Percentiles rank a stretch among this genome's conserved stretches.
Conservation (phyloP, 2,888 invertebrate genomes). For the Cremastinae sp. region DNA sequence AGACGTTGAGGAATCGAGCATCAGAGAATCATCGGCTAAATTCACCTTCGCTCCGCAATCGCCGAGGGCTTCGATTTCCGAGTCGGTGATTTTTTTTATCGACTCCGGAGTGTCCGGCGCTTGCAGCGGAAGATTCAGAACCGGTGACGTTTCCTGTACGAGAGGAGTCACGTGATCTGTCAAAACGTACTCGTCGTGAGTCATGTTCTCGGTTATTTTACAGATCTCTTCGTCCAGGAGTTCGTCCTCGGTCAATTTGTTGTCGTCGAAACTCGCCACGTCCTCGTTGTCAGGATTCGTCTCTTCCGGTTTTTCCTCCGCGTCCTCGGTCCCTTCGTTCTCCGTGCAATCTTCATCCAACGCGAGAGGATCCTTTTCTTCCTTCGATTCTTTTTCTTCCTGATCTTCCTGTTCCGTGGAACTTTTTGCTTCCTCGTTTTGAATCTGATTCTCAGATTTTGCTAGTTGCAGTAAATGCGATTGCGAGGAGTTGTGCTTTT, state of each 20-base stretch:
- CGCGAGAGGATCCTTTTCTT: too few species aligned
- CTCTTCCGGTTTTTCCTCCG: constrained; percentile 20
- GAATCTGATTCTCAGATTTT: constrained; percentile 41
- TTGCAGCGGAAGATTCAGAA: constrained; percentile 37
- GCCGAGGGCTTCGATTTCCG: background rate
- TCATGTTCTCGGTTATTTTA: constrained; percentile 79
- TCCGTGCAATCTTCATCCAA: too few species aligned
- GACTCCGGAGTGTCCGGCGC: constrained; percentile 32
- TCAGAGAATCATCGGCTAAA: constrained; percentile 72
- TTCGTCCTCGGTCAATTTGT: constrained; percentile 71
- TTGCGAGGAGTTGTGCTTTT: constrained; percentile 78
- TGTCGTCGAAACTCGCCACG: constrained; percentile 35
- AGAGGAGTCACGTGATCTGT: constrained; percentile 76
- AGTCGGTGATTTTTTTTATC: constrained; percentile 27
- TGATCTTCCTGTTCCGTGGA: background rate
- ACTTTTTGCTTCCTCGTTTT: background rate
- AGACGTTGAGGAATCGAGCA: constrained; percentile 63
- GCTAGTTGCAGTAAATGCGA: constrained; percentile 73
- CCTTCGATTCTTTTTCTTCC: constrained; percentile 9
- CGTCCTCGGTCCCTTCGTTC: too few species aligned
- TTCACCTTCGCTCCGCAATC: constrained; percentile 64
- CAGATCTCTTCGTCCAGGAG: constrained; percentile 78
- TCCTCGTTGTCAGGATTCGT: background rate
- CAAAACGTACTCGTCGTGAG: constrained; percentile 78
- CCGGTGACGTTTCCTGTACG: constrained; percentile 67